These are phyloP conservation scores for Henricia sp. DNA, from an alignment of 53 echinoderm and acorn worm genomes.

Conservation along the genomic window DNA sequence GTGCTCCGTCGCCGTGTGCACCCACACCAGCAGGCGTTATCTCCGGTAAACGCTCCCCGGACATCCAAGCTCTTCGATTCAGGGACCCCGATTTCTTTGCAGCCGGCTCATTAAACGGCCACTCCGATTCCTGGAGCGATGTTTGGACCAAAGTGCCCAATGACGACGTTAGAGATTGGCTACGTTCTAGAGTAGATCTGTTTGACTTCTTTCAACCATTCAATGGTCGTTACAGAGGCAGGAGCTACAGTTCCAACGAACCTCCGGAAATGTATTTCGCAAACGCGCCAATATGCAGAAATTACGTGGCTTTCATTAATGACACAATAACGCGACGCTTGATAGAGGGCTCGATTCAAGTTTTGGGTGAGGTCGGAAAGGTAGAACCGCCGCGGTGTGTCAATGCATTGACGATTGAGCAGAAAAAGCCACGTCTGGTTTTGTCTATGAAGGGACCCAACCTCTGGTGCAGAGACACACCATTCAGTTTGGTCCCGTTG, in stretches of 20 bases:
- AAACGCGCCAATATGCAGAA: constrained; percentile 7
- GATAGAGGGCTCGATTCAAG: background rate
- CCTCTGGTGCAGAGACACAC: background rate
- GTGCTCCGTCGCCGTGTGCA: no score
- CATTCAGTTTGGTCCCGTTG: background rate
- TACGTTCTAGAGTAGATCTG: background rate
- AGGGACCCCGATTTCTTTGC: background rate
- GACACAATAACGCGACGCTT: background rate
- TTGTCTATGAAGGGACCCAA: constrained; percentile 7
- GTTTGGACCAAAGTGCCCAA: background rate
- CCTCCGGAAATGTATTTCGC: constrained; percentile 8
- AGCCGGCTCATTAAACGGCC: background rate
- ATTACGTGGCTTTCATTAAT: no score
- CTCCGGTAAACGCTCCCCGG: no score
- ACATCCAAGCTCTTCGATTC: background rate
- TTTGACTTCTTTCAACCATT: constrained; percentile 19
- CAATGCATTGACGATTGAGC: background rate
- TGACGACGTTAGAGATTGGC: background rate
- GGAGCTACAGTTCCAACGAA: background rate
- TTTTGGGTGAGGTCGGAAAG: background rate
- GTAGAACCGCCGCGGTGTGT: background rate
- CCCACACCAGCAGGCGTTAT: no score
- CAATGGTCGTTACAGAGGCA: background rate
- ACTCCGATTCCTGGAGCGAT: background rate
- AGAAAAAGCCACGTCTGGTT: background rate